A percentile compares a stretch with the other conserved stretches of the same genome.
Evolutionary conservation across 2,797 vertebrate genomes (phyloP).

Genomic region (Clarias laeviceps): DNA sequence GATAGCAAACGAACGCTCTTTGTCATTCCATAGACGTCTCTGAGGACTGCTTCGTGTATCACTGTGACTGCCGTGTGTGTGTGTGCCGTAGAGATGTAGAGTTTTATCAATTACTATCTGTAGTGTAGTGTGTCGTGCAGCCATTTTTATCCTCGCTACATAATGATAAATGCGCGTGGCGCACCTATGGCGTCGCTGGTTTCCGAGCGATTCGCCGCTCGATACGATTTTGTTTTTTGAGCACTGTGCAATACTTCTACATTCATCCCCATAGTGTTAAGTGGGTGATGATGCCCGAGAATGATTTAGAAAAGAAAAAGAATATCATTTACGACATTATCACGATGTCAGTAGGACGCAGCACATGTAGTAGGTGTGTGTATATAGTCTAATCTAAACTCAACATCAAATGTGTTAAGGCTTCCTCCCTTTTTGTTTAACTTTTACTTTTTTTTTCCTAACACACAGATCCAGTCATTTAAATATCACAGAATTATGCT

Average conservation of each 20-base stretch:
- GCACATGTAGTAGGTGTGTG: conserved; percentile 72
- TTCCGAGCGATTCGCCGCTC: conserved; percentile 61
- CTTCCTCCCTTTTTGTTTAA: conserved; percentile 57
- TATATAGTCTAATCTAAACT: conserved; percentile 62
- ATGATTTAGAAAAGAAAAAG: conserved; percentile 41
- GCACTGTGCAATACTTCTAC: conserved; percentile 93
- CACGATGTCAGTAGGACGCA: conserved; percentile 70
- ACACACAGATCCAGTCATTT: conserved; percentile 73
- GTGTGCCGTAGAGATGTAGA: conserved; percentile 91
- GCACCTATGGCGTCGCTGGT: conserved; percentile 74
- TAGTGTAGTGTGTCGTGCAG: conserved; percentile 91
- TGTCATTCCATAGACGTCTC: conserved; percentile 98
- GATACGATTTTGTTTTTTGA: conserved; percentile 82
- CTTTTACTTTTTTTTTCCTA: conserved; percentile 42
- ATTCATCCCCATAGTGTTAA: conserved; percentile 74
- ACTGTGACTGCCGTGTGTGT: conserved; percentile 98
- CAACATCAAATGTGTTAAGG: conserved; percentile 62
- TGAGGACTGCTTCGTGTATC: conserved; percentile 98
- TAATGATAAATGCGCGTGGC: conserved; percentile 66
- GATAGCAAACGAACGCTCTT: conserved; percentile 82
- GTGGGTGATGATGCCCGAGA: conserved; percentile 61
- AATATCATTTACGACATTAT: conserved; percentile 47
- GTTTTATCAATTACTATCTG: conserved; percentile 91
- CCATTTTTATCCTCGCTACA: conserved; percentile 93
- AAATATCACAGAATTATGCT: conserved; percentile 45